Evolutionary conservation across 2,888 invertebrate species (phyloP).

Genomic region (Thecocarcelia acutangulata): DNA sequence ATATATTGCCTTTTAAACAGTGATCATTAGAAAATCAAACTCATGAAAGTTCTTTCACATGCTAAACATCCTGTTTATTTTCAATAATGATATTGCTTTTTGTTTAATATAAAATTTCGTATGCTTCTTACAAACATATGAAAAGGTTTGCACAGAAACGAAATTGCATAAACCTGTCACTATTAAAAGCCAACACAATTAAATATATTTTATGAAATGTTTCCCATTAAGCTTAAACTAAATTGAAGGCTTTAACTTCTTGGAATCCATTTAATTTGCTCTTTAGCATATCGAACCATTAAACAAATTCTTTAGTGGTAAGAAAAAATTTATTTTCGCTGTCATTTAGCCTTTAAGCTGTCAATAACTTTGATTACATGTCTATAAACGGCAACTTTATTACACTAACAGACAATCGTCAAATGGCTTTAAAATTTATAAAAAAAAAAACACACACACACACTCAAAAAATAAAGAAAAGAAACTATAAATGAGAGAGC

Average conservation of each 20-base stretch:
- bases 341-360: conserved; percentile 43
- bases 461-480: too few species aligned
- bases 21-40: too few species aligned
- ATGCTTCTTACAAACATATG: too few species aligned
- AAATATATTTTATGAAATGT: conserved; percentile 8
- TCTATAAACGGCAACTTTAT: conserved; percentile 49
- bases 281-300: conserved; percentile 39
- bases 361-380: conserved; percentile 64
- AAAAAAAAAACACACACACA: background rate
- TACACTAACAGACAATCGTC: conserved; percentile 29
- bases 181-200: conserved; percentile 1
- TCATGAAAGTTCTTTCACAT: too few species aligned
- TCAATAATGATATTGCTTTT: too few species aligned
- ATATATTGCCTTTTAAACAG: conserved; percentile 13
- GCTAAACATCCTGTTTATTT: too few species aligned
- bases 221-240: background rate
- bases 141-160: background rate
- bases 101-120: too few species aligned
- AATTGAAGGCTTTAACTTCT: conserved; percentile 9
- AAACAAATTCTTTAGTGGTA: conserved; percentile 26
- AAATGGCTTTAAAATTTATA: conserved; percentile 27
- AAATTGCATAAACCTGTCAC: background rate
- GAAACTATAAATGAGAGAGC: background rate
- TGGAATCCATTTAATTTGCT: conserved; percentile 53
- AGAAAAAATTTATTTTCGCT: conserved; percentile 19